Evolutionary conservation across 2,797 vertebrate species (phyloP), one percentile per base, ranked within the genome.

Genomic region (Meriones psammophilus): DNA sequence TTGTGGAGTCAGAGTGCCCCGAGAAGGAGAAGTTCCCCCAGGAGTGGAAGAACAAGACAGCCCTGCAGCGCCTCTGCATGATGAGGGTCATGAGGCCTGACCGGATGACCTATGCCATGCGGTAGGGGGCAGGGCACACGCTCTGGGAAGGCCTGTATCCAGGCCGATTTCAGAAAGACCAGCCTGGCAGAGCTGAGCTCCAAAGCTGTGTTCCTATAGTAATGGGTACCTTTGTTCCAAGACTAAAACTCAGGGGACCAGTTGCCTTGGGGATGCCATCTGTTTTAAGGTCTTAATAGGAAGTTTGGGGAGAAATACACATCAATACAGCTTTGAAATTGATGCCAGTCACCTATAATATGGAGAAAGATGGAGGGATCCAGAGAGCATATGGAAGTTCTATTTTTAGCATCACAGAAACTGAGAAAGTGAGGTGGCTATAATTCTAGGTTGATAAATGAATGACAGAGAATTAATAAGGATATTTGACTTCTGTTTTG

Each of bases 21-120:
- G 99, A 99, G 96, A 99, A 99, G 94, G 99, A 99, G 97, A 99
- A 99, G 97, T 99, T 99, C 94, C 99, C 99, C 0, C 99, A 99
- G 97, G 99, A 99, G 54, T 99, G 99, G 99, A 99, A 99, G 98
- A 99, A 98, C 97, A 99, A 99, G 97, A 99, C 98, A 0, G 97
- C 99, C 0, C 98, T 99, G 68, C 99, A 99, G 98, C 99, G 98
- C 58, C 98, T 99, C 94, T 99, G 99, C 97, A 98, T 99, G 97
- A 98, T 99, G 99, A 98, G 99, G 89, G 99, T 99, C 4, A 95
- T 99, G 85, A 98, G 99, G 36, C 99, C 99, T 0, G 99, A 99
- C 96, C 99, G 99, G 46, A 99, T 99, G 98, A 99, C 99, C 50
- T 99, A 99, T 0, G 99, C 99, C 1, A 91, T 99, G 95, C 98